These are phyloP conservation scores for Mylabris sibirica DNA, from an alignment of 2,888 invertebrate genomes.

Conservation along the genomic window DNA sequence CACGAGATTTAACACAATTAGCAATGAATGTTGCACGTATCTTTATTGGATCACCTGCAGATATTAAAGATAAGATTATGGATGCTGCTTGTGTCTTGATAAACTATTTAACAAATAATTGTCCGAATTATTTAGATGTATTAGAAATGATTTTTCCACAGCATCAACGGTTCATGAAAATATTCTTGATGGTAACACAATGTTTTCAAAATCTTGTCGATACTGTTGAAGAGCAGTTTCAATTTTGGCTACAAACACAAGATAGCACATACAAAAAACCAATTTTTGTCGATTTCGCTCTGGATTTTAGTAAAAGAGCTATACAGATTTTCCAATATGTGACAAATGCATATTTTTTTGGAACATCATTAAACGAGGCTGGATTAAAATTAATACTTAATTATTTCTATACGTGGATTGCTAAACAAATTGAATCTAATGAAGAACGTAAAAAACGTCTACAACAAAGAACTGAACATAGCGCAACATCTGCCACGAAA, in stretches of 20 bases:
- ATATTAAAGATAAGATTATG: constrained; percentile 35
- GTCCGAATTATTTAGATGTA: background rate
- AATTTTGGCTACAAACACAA: constrained; percentile 34
- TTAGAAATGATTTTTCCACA: background rate
- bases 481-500: constrained; percentile 20
- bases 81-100: constrained; percentile 21
- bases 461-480: constrained; percentile 19
- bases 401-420: constrained; percentile 41
- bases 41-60: constrained; percentile 29
- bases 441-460: constrained; percentile 24
- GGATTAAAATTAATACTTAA: constrained; percentile 41
- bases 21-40: constrained; percentile 21
- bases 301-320: constrained; percentile 28
- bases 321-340: constrained; percentile 36
- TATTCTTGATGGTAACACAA: constrained; percentile 23
- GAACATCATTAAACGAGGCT: constrained; percentile 24
- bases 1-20: constrained; percentile 13
- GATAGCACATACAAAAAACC: constrained; percentile 32
- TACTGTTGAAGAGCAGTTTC: constrained; percentile 36
- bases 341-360: constrained; percentile 34
- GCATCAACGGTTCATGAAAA: constrained; percentile 21
- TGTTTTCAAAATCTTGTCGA: constrained; percentile 39
- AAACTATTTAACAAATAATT: background rate
- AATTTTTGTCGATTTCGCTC: constrained; percentile 36
- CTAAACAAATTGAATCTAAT: constrained; percentile 33